These are phyloP conservation scores for Scatophagus argus DNA, from an alignment of 2,113 vertebrate species.

Conservation along the genomic window DNA sequence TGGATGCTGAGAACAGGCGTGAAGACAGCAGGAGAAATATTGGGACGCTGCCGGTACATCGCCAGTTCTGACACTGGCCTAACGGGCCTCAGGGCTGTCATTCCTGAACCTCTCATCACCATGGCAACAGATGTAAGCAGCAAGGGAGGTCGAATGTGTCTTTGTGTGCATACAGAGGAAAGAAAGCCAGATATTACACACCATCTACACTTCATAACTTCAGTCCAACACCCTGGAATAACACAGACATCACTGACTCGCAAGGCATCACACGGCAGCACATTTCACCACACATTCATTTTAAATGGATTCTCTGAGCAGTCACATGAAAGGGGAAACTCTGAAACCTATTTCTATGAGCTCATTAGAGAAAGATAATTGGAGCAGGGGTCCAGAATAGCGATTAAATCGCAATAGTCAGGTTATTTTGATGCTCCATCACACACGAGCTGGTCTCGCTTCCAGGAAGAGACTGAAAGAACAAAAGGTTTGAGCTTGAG, in stretches of 20 bases:
- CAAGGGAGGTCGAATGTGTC: conserved; percentile 21
- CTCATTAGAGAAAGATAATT: conserved; percentile 71
- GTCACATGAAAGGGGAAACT: conserved; percentile 51
- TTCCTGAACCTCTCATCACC: conserved; percentile 48
- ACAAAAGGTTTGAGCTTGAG: conserved; percentile 19
- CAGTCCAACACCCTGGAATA: conserved; percentile 31
- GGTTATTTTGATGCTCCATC: conserved; percentile 67
- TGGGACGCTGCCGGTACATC: conserved; percentile 35
- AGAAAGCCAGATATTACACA: conserved; percentile 21
- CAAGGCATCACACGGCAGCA: neutral
- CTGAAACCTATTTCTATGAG: conserved; percentile 29
- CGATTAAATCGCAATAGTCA: conserved; percentile 55
- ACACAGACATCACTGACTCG: conserved; percentile 39
- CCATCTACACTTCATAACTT: conserved; percentile 14
- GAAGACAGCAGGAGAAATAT: conserved; percentile 26
- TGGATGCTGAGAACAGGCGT: neutral
- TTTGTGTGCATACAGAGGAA: conserved; percentile 7
- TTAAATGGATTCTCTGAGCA: conserved; percentile 46
- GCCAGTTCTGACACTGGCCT: conserved; percentile 62
- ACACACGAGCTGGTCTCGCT: conserved; percentile 51
- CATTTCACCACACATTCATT: conserved; percentile 22
- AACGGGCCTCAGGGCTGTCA: conserved; percentile 63
- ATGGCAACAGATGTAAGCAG: conserved; percentile 69
- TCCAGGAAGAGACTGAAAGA: conserved; percentile 15
- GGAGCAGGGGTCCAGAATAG: conserved; percentile 53